phyloP scores from a whole-genome alignment of 2,113 vertebrate species.

The Apus apus region DNA sequence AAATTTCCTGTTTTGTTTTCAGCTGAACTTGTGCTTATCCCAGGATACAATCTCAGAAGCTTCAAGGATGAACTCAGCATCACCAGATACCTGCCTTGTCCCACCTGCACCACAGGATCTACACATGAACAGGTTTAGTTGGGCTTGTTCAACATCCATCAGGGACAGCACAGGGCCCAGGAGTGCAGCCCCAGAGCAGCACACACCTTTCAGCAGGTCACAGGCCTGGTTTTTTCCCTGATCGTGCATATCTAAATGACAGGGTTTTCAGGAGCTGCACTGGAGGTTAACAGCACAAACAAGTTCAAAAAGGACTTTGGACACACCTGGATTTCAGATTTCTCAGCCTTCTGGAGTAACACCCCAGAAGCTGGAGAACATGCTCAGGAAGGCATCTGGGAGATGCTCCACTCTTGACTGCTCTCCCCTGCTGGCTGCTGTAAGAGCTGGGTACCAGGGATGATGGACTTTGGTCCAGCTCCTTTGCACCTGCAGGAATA shows the following conservation, averaged over 20 bases:
- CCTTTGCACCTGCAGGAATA: neutral
- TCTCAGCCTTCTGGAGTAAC: neutral
- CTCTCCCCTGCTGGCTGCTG: neutral
- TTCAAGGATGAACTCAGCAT: neutral
- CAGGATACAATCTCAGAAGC: neutral
- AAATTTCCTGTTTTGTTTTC: neutral
- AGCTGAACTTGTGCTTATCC: neutral
- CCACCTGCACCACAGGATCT: fast-evolving
- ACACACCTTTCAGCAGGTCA: neutral
- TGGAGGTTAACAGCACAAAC: neutral
- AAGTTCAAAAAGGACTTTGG: neutral
- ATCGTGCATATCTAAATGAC: fast-evolving
- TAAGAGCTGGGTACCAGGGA: neutral
- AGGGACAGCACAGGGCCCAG: neutral
- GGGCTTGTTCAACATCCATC: neutral
- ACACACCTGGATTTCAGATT: neutral
- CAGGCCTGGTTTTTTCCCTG: too few species aligned
- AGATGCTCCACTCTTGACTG: neutral
- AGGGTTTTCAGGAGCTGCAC: neutral
- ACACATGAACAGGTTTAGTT: fast-evolving
- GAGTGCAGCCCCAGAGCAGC: neutral
- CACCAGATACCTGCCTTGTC: neutral
- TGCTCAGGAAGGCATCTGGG: neutral
- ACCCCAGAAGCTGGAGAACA: neutral
- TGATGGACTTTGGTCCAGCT: neutral